These are phyloP conservation scores for Panthera uncia DNA, from an alignment of 2,113 vertebrate species.

Conservation along the genomic window DNA sequence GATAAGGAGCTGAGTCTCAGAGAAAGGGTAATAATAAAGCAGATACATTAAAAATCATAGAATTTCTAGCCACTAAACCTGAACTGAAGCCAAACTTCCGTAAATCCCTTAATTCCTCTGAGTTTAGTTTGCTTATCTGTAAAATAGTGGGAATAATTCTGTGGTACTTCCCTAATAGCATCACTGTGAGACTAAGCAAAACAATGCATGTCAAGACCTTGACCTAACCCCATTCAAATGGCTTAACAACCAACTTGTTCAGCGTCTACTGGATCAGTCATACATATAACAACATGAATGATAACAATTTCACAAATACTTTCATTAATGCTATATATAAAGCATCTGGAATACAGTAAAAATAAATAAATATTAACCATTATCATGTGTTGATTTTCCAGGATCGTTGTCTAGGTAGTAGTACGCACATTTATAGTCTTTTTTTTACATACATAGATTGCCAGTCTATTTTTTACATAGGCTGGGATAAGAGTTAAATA, in stretches of 20 bases:
- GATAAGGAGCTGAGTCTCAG: background rate
- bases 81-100: background rate
- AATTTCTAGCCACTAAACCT: background rate
- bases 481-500: background rate
- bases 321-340: background rate
- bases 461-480: background rate
- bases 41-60: background rate
- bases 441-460: background rate
- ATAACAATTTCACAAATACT: background rate
- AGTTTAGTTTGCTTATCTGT: background rate
- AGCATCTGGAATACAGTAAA: background rate
- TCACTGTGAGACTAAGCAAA: background rate
- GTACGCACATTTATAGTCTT: background rate
- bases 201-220: background rate
- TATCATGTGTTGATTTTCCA: background rate
- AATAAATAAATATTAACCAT: background rate
- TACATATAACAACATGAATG: background rate
- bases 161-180: background rate
- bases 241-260: background rate
- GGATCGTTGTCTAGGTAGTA: background rate
- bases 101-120: background rate
- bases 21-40: background rate
- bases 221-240: background rate
- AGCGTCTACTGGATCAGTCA: background rate
- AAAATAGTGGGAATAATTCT: background rate